Evolutionary conservation across 2,888 invertebrate genomes (phyloP).

Genomic region (Heliconius ethilla): DNA sequence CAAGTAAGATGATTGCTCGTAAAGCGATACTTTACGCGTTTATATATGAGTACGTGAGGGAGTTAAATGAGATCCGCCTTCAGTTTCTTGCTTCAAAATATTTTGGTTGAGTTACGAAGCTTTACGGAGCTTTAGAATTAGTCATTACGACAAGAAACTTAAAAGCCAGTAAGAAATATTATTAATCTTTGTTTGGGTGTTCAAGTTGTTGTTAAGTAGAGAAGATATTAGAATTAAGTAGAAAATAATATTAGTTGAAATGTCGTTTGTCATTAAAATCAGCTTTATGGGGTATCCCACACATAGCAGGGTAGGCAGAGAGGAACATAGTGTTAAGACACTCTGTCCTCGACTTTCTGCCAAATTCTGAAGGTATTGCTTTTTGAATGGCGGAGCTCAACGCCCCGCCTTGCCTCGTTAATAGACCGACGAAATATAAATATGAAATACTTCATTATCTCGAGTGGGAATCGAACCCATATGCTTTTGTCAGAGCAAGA

Average conservation of each 20-base stretch:
- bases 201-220: background rate
- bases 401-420: no score
- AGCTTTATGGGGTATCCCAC: no score
- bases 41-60: background rate
- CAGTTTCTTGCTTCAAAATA: background rate
- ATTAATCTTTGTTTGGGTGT: background rate
- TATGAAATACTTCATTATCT: no score
- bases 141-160: background rate
- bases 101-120: background rate
- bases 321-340: no score
- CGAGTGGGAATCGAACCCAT: no score
- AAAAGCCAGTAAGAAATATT: background rate
- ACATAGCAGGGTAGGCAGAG: no score
- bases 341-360: no score
- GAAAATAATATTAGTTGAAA: background rate
- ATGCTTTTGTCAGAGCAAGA: no score
- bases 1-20: slow-evolving; percentile 23
- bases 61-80: slow-evolving; percentile 22
- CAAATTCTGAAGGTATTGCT: no score
- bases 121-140: slow-evolving; percentile 1
- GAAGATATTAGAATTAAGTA: background rate
- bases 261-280: no score
- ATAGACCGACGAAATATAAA: no score
- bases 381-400: no score
- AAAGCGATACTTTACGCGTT: slow-evolving; percentile 25